phyloP scores from a whole-genome alignment of 2,797 vertebrate species.

The Paratrypauchen microcephalus region DNA sequence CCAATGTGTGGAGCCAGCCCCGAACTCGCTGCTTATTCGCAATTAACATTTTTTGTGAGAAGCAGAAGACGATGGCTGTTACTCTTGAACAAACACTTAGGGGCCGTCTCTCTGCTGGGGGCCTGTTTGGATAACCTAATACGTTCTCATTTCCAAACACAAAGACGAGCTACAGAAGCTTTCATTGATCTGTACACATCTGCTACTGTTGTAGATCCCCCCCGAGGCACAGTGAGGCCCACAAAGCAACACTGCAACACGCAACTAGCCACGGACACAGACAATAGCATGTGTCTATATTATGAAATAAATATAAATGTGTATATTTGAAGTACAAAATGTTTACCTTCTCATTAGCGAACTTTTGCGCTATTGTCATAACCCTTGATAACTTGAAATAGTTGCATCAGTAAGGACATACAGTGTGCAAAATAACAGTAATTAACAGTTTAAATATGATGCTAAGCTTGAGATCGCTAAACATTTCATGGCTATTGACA shows the following conservation, averaged over 20 bases:
- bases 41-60: slow-evolving; percentile 42
- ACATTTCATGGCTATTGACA: too few species aligned
- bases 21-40: slow-evolving; percentile 26
- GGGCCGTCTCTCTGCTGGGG: slow-evolving; percentile 44
- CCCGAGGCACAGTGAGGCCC: slow-evolving; percentile 27
- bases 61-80: slow-evolving; percentile 4
- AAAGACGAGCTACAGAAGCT: slow-evolving; percentile 42
- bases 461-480: too few species aligned
- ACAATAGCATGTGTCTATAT: neutral
- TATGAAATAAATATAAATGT: neutral
- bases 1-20: slow-evolving; percentile 11
- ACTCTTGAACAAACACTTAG: slow-evolving; percentile 18
- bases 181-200: slow-evolving; percentile 41
- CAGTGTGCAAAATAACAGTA: neutral
- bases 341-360: neutral
- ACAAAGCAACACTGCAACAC: slow-evolving; percentile 1
- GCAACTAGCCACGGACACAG: neutral
- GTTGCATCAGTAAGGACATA: neutral
- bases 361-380: neutral
- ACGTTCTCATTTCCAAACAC: slow-evolving; percentile 60
- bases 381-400: neutral
- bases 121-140: slow-evolving; percentile 58
- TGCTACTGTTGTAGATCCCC: slow-evolving; percentile 46
- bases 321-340: neutral
- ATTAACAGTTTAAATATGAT: neutral